Conservation (phyloP, 2,113 vertebrate species). For the Mustela nigripes region DNA sequence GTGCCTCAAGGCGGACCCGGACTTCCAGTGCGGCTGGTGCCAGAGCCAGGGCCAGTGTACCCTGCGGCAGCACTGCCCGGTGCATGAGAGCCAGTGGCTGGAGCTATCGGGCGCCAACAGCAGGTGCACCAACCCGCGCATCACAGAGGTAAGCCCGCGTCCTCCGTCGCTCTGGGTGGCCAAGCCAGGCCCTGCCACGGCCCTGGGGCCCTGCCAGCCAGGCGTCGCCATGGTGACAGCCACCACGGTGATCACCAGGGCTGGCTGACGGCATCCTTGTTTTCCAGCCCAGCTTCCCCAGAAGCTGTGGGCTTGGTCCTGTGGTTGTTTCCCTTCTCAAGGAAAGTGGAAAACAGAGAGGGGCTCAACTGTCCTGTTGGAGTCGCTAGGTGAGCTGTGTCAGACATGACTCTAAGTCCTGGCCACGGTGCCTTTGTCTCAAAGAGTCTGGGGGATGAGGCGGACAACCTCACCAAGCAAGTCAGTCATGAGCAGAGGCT, state of each 20-base stretch:
- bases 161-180: fast-evolving
- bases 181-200: slow-evolving; percentile 86
- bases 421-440: neutral
- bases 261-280: fast-evolving
- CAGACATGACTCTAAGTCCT: neutral
- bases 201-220: slow-evolving; percentile 88
- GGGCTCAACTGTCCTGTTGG: fast-evolving
- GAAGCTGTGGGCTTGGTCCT: neutral
- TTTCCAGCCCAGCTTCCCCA: neutral
- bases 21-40: slow-evolving; percentile 98
- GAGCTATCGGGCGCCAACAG: slow-evolving; percentile 95
- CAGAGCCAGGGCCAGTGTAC: slow-evolving; percentile 93
- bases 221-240: fast-evolving
- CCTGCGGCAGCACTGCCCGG: slow-evolving; percentile 95
- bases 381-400: fast-evolving
- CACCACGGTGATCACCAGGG: fast-evolving
- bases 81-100: slow-evolving; percentile 95
- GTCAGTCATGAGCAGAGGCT: too few relatives aligned
- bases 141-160: slow-evolving; percentile 93
- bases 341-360: neutral
- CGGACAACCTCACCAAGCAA: neutral
- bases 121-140: slow-evolving; percentile 98
- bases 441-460: neutral
- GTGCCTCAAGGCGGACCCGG: slow-evolving; percentile 97
- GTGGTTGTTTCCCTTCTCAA: too few relatives aligned